Percentiles rank a stretch among this genome's conserved stretches.
Evolutionary conservation across 2,888 invertebrate species (phyloP).

Genomic region (Philereme transversata): DNA sequence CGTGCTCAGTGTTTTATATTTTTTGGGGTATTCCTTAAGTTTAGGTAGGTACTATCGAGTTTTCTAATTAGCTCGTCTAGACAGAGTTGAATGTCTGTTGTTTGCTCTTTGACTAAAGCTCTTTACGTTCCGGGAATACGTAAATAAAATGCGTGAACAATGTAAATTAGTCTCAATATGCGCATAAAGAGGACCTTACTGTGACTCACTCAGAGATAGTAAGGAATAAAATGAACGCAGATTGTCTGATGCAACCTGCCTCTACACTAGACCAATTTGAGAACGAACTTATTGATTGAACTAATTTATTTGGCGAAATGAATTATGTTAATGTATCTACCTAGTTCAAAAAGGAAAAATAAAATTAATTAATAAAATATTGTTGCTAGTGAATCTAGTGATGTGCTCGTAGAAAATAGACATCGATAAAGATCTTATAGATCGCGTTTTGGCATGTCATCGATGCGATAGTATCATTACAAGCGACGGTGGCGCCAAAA

Average conservation of each 20-base stretch:
- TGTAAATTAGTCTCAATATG: conserved; percentile 48
- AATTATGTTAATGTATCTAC: conserved; percentile 10
- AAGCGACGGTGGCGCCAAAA: conserved; percentile 76
- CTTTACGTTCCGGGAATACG: conserved; percentile 36
- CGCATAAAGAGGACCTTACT: conserved; percentile 41
- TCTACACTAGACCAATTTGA: conserved; percentile 5
- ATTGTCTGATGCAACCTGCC: conserved; percentile 11
- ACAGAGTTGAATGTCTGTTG: conserved; percentile 1
- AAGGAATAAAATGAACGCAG: conserved; percentile 16
- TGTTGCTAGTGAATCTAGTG: conserved; percentile 44
- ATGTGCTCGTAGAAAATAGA: conserved; percentile 51
- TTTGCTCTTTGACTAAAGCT: conserved; percentile 15
- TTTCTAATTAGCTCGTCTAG: neutral
- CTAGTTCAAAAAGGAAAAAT: conserved; percentile 23
- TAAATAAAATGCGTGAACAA: conserved; percentile 42
- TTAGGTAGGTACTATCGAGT: neutral
- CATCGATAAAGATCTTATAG: conserved; percentile 59
- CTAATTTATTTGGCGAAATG: neutral
- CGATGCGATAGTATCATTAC: conserved; percentile 68
- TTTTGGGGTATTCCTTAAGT: too few species aligned
- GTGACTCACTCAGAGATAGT: conserved; percentile 39
- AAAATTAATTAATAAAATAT: conserved; percentile 30
- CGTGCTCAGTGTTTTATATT: too few species aligned
- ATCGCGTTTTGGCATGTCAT: conserved; percentile 71
- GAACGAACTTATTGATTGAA: neutral